These are phyloP conservation scores for Buphagus erythrorhynchus DNA, from an alignment of 2,797 vertebrate species.

Conservation along the genomic window DNA sequence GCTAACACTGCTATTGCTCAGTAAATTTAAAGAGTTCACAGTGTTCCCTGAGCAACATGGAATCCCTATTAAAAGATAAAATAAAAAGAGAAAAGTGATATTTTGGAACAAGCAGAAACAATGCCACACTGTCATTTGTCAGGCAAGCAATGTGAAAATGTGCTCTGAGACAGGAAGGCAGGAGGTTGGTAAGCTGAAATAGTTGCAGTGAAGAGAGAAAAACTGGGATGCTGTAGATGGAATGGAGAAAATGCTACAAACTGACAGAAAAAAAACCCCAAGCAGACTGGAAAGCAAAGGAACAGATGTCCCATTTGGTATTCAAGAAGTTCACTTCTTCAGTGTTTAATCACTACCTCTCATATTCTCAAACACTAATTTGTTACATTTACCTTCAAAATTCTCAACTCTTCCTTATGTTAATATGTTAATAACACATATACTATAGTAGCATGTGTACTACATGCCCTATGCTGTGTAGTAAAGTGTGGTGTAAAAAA, in stretches of 20 bases:
- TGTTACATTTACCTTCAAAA: neutral
- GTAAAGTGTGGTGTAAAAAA: neutral
- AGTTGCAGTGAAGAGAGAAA: neutral
- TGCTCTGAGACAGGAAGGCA: neutral
- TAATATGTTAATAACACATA: neutral
- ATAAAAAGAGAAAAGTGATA: rapidly evolving
- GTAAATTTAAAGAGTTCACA: neutral
- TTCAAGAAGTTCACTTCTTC: neutral
- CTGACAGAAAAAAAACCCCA: neutral
- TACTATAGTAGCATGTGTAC: neutral
- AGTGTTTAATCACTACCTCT: neutral
- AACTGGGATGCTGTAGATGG: neutral
- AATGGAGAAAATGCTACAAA: neutral
- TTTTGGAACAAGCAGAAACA: neutral
- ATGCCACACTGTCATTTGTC: neutral
- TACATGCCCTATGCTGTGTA: rapidly evolving
- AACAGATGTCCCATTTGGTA: neutral
- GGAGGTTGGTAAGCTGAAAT: neutral
- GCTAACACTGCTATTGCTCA: neutral
- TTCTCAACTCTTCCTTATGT: neutral
- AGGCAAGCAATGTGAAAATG: neutral
- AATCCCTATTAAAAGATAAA: neutral
- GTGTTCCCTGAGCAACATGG: neutral
- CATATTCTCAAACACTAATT: neutral
- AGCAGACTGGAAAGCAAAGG: neutral